Conservation (phyloP, 1,140 invertebrate genomes). For the Saxidomus purpurata region DNA sequence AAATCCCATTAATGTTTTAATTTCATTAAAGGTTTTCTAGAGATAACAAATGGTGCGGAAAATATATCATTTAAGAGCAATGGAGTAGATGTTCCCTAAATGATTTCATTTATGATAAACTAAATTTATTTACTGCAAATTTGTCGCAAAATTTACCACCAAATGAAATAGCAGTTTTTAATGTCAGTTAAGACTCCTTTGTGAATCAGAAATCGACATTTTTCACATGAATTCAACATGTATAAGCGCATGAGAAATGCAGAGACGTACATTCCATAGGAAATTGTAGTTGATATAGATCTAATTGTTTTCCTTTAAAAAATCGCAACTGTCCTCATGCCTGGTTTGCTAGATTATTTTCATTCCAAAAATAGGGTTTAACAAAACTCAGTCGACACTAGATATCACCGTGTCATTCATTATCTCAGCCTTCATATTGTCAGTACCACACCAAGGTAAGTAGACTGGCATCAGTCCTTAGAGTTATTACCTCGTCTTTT, state of each 20-base stretch:
- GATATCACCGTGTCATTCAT: no score
- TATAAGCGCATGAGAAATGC: background rate
- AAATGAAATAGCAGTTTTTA: slow-evolving; percentile 40
- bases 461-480: no score
- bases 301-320: no score
- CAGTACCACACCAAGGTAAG: no score
- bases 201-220: slow-evolving; percentile 6
- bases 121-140: slow-evolving; percentile 52
- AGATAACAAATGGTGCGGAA: slow-evolving; percentile 39
- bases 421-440: no score
- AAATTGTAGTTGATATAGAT: no score
- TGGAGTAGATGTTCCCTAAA: slow-evolving; percentile 17
- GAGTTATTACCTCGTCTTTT: no score
- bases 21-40: slow-evolving; percentile 25
- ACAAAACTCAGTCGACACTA: no score
- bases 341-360: no score
- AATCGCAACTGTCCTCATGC: no score
- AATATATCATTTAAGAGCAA: slow-evolving; percentile 42
- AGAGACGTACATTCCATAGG: no score
- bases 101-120: slow-evolving; percentile 45
- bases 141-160: slow-evolving; percentile 52
- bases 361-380: no score
- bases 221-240: background rate
- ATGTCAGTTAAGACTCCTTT: background rate
- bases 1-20: slow-evolving; percentile 48